phyloP scores from a whole-genome alignment of 2,113 vertebrate genomes.

The Alethe castanea region DNA sequence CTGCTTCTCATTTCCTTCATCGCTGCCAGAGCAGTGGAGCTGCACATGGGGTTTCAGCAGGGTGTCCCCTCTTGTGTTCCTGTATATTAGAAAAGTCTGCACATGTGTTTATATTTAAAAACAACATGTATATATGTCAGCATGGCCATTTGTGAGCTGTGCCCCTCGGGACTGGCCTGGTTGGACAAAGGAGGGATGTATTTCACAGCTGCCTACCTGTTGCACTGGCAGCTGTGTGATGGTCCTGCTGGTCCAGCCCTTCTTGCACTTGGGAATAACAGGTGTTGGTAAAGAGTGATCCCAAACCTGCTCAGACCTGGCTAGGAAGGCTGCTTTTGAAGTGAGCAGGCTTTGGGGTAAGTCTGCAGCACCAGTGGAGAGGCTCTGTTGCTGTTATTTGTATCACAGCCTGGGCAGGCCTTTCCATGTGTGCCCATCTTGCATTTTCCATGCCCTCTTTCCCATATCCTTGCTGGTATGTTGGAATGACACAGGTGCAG shows the following conservation, averaged over 20 bases:
- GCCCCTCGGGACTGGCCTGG: background rate
- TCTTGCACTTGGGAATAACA: background rate
- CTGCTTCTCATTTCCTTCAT: slow-evolving; percentile 38
- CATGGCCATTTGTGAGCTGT: background rate
- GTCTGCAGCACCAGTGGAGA: background rate
- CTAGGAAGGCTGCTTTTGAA: background rate
- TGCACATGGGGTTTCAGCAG: background rate
- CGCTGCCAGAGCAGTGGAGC: background rate
- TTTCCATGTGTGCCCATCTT: fast-evolving
- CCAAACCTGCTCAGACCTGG: background rate
- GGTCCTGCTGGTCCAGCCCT: background rate
- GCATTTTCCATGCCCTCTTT: background rate
- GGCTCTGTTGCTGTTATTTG: fast-evolving
- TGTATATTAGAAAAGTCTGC: background rate
- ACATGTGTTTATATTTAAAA: slow-evolving; percentile 7
- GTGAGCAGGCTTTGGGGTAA: background rate
- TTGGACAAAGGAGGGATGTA: background rate
- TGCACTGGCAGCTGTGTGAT: background rate
- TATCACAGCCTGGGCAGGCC: background rate
- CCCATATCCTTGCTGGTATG: fast-evolving
- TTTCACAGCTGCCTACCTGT: background rate
- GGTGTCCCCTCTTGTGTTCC: slow-evolving; percentile 38
- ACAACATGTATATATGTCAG: background rate
- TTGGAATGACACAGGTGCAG: background rate
- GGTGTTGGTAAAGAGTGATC: background rate